Base-by-base conservation (phyloP, 2,797 vertebrate genomes). In the Enteromius paludinosus region DNA sequence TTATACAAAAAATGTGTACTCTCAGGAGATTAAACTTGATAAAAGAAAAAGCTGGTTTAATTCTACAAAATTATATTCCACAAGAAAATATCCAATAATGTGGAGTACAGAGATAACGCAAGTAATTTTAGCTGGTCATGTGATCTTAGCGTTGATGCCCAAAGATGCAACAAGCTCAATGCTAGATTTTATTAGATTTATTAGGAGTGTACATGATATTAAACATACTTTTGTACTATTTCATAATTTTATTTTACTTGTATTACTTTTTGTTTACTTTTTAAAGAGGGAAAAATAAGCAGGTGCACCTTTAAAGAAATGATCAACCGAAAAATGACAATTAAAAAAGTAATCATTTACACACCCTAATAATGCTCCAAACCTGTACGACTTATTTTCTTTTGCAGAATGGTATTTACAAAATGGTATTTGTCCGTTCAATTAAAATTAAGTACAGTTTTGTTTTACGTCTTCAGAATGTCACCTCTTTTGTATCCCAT, bases 301-400 rank as follows among this genome's bases (percentile, higher is more conserved):
- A 59, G 8, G 72, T 74, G 72, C 33, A 74, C 72, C n/a, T 74
- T 74, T 38, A 59, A 56, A 56, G 4, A 14, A 23, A 14, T 56
- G 33, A 35, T 56, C 49, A 38, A 56, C 20, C 52, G 2, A 10
- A 23, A 74, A 59, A 74, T 17, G 17, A 59, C 7, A 23, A 15
- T 74, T 59, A 14, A n/a, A n/a, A n/a, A n/a, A 6, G 33, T 41
- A 38, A 74, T 25, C 14, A 74, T 74, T 59, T 41, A 18, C 33
- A 17, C 14, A 17, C 33, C 1, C 33, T 14, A 10, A n/a, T n/a
- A 9, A 35, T 38, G 18, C 10, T 38, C 33, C 33, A 66, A 41
- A 41, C 18, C 9, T 59, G 2, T 41, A 17, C 25, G 8, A 41
- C 8, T 25, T 56, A 17, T 7, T 52, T 49, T 71, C 17, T n/a